These are phyloP conservation scores for Neelides folsomi DNA, from an alignment of 2,888 invertebrate genomes.

Conservation along the genomic window DNA sequence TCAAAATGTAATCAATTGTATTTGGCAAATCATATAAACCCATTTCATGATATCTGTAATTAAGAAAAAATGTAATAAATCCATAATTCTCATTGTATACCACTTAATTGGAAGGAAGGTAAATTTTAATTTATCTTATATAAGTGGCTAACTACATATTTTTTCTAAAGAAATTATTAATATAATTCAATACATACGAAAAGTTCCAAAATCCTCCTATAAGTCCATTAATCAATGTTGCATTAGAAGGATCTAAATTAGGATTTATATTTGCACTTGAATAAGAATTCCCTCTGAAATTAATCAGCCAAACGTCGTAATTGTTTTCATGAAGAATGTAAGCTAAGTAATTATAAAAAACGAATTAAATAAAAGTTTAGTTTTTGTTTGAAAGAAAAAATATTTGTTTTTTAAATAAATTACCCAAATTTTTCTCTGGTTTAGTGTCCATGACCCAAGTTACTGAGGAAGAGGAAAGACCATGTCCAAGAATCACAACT, in stretches of 20 bases:
- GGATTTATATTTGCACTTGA: constrained; percentile 32
- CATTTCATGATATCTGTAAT: constrained; percentile 7
- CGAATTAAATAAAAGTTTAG: neutral
- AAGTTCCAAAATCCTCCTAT: neutral
- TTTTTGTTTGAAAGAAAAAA: neutral
- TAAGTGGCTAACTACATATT: no score
- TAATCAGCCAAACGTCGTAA: constrained; percentile 39
- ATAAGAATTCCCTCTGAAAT: constrained; percentile 38
- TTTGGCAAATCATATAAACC: constrained; percentile 2
- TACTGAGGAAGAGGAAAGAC: neutral
- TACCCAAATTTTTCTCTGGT: neutral
- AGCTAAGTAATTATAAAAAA: constrained; percentile 15
- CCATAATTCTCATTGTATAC: no score
- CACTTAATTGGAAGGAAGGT: no score
- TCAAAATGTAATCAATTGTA: neutral
- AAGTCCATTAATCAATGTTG: neutral
- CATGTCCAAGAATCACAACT: neutral
- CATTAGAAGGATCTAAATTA: constrained; percentile 30
- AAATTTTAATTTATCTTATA: no score
- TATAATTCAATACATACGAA: neutral
- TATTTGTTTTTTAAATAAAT: neutral
- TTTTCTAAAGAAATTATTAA: no score
- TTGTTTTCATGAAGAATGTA: constrained; percentile 38
- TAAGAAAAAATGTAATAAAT: no score
- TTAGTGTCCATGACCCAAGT: neutral